phyloP scores from a whole-genome alignment of 2,113 vertebrate genomes.

The Chaetorhynchus papuensis region DNA sequence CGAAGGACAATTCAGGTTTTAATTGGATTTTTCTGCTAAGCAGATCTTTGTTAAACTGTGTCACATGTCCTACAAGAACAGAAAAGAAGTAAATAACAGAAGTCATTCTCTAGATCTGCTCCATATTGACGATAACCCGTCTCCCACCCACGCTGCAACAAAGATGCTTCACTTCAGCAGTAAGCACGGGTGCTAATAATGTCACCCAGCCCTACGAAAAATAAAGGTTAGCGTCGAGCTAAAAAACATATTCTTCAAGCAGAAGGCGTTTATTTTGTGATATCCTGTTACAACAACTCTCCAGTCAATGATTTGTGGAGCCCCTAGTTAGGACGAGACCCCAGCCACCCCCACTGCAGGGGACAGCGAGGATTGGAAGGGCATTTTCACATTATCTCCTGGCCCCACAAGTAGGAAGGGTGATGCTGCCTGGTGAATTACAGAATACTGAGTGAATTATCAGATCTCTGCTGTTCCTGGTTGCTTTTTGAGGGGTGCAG shows the following conservation, averaged over 20 bases:
- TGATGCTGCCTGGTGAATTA: not conserved
- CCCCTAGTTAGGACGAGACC: not conserved
- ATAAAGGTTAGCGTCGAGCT: not conserved
- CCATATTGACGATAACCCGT: slow-evolving; percentile 30
- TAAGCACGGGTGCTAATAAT: slow-evolving; percentile 6
- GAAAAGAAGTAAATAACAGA: slow-evolving; percentile 43
- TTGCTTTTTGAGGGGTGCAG: not conserved
- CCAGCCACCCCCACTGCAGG: accelerated
- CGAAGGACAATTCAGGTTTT: not conserved
- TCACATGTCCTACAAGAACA: not conserved
- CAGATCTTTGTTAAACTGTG: not conserved
- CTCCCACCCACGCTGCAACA: slow-evolving; percentile 16
- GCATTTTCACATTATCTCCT: not conserved
- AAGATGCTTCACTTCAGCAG: slow-evolving; percentile 47
- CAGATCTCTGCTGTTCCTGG: not conserved
- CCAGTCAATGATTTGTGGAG: not conserved
- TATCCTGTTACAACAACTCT: not conserved
- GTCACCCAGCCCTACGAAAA: slow-evolving; percentile 22
- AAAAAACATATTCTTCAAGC: slow-evolving; percentile 36
- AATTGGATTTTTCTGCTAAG: not conserved
- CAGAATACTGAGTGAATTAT: not conserved
- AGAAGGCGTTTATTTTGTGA: not conserved
- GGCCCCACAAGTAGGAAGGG: not conserved
- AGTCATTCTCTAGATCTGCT: slow-evolving; percentile 25
- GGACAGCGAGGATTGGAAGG: not conserved